Percentiles rank a stretch among this genome's conserved stretches.
Conservation (phyloP, 2,113 vertebrate species). For the Oncorhynchus gorbuscha region DNA sequence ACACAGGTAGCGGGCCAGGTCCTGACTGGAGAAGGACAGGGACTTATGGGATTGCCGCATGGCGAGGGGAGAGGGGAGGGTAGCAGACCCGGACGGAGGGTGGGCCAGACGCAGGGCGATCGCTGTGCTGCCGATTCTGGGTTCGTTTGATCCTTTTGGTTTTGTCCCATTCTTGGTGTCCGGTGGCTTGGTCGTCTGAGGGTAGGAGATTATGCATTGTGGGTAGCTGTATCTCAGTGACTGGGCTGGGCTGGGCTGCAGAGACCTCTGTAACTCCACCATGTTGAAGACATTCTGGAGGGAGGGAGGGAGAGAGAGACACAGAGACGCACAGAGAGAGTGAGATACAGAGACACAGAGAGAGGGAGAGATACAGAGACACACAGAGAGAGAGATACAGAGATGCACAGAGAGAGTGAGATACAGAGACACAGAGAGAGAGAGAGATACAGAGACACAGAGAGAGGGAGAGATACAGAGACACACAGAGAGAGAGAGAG, state of each 20-base stretch:
- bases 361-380: neutral
- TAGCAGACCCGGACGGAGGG: constrained; percentile 66
- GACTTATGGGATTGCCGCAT: constrained; percentile 62
- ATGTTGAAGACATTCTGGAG: constrained; percentile 83
- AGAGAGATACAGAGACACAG: constrained; percentile 34
- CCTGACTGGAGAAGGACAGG: constrained; percentile 71
- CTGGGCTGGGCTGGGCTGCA: constrained; percentile 79
- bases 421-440: constrained; percentile 35
- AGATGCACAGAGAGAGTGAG: neutral
- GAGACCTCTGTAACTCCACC: constrained; percentile 85
- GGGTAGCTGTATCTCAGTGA: constrained; percentile 70
- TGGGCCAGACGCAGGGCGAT: constrained; percentile 73
- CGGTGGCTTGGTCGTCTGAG: constrained; percentile 57
- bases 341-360: constrained; percentile 49
- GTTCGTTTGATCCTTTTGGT: constrained; percentile 31
- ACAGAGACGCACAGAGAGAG: constrained; percentile 43
- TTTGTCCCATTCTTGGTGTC: constrained; percentile 28
- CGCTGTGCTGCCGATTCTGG: constrained; percentile 53
- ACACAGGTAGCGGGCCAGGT: constrained; percentile 73
- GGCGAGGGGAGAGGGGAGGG: constrained; percentile 61
- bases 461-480: constrained; percentile 36
- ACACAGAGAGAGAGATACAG: no score
- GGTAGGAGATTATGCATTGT: constrained; percentile 63
- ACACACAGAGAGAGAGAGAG: constrained; percentile 41
- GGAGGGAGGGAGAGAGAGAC: constrained; percentile 6